Base-by-base conservation (phyloP, 2,888 invertebrate species). In the Papilio elwesi region DNA sequence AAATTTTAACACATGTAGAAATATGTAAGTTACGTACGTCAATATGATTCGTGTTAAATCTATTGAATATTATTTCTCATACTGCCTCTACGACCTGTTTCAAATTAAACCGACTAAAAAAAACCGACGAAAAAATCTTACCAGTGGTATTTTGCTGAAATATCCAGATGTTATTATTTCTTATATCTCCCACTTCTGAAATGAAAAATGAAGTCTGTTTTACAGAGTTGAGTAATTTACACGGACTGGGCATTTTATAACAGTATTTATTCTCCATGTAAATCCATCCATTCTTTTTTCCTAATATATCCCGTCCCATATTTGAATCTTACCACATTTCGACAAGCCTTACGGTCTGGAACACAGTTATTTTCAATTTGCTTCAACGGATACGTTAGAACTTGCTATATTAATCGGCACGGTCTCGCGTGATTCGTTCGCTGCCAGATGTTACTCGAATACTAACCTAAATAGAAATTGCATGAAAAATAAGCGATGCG, bases 321-420 rank as follows among this genome's bases (percentile, higher is more conserved):
- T 57, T 57, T 57, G 36, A 59, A 59, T 59, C 38, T 59, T 59
- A 36, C 57, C 38, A 59, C 38, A 38, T 57, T 57, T 8, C n/a
- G n/a, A 10, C 57, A 6, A 59, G 57, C 38, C 6, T 26, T 13
- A 36, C 57, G 36, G 12, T n/a, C n/a, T 13, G 57, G 36, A n/a
- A 59, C 57, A 38, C 57, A 12, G 57, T 57, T 59, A 59, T 59
- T 59, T 59, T 59, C 57, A 59, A 59, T 59, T 59, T 38, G 38
- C 38, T 38, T 38, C 57, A 38, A 59, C 36, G n/a, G 57, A 38
- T 9, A 9, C 57, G 57, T 38, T 59, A n/a, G n/a, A 4, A n/a
- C 57, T 59, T 59, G 57, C 57, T 38, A 59, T 59, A 59, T 59
- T 59, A 59, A 59, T 59, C 57, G 57, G 9, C 43, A 9, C 43